Base-by-base conservation (phyloP, 1,140 invertebrate species). In the Varroa destructor region DNA sequence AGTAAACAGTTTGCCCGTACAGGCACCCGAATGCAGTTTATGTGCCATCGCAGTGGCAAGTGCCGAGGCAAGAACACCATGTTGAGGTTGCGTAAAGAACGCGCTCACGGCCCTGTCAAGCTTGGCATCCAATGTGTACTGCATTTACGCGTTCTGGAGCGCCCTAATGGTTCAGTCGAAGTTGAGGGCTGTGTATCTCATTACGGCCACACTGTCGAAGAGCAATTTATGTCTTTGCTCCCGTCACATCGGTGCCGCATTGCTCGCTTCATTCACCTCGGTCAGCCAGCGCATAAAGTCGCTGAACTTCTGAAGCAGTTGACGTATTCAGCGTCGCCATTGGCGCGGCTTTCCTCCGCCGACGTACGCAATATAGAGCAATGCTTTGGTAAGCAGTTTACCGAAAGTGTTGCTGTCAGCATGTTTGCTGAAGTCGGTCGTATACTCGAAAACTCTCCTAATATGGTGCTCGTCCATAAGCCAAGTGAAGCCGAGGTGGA, bases 311-410 rank as follows among this genome's bases (percentile, higher is more conserved):
- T 67, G 14, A 67, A 67, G 37, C 61, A 67, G 46, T 37, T 67
- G 2, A 12, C 61, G 2, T 12, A 67, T 67, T 37, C 61, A 14
- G 46, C 61, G 8, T 43, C 61, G 61, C 61, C 61, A 37, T 8
- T 67, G 10, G 61, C 61, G 40, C 61, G 61, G 10, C 40, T 67
- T 10, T 40, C 61, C 1, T 67, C 61, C 3, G 40, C 61, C 37
- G 61, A 67, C 37, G 61, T 67, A 3, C 61, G 61, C 40, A 67
- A 67, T 37, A 67, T 67, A 1, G 61, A 67, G 37, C 61, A 67
- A 46, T 67, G 61, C 61, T 67, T 67, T 46, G 61, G 61, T 5
- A 67, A 67, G 46, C 61, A 67, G 37, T 67, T 67, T 8, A 67
- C 40, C 61, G 61, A 67, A 12, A 46, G 40, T 40, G 61, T 67